phyloP scores from a whole-genome alignment of 2,888 invertebrate genomes.

The Drosophila pegasa region DNA sequence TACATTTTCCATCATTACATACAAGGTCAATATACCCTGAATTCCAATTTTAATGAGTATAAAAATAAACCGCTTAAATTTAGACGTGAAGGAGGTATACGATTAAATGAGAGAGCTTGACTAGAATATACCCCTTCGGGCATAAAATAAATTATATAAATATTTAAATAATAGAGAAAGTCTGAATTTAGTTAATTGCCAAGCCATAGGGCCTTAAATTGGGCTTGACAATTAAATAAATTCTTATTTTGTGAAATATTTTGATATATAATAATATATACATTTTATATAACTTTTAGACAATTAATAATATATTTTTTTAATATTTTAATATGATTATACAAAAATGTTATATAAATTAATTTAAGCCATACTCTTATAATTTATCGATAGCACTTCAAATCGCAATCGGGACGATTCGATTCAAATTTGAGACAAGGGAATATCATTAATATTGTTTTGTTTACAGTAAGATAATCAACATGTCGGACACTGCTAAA shows the following conservation, averaged over 20 bases:
- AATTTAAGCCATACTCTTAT: too few species aligned
- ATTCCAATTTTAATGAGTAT: background rate
- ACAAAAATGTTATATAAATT: too few species aligned
- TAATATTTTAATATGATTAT: too few species aligned
- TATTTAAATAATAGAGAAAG: too few species aligned
- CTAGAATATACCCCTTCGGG: background rate
- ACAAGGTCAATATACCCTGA: background rate
- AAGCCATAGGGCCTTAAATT: too few species aligned
- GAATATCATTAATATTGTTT: background rate
- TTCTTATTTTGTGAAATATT: too few species aligned
- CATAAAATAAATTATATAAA: background rate
- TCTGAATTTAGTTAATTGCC: too few species aligned
- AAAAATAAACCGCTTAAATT: background rate
- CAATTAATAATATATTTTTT: too few species aligned
- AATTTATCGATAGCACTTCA: background rate
- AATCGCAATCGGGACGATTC: constrained; percentile 3
- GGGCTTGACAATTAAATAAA: too few species aligned
- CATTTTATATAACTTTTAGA: too few species aligned
- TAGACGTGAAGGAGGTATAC: background rate
- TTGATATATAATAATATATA: too few species aligned
- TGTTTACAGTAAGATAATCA: background rate
- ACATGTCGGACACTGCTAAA: constrained; percentile 18
- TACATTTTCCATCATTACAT: too few species aligned
- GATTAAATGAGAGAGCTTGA: background rate
- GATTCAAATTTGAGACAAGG: background rate